Conservation (phyloP, 2,797 vertebrate species). For the Neostethus bicornis region DNA sequence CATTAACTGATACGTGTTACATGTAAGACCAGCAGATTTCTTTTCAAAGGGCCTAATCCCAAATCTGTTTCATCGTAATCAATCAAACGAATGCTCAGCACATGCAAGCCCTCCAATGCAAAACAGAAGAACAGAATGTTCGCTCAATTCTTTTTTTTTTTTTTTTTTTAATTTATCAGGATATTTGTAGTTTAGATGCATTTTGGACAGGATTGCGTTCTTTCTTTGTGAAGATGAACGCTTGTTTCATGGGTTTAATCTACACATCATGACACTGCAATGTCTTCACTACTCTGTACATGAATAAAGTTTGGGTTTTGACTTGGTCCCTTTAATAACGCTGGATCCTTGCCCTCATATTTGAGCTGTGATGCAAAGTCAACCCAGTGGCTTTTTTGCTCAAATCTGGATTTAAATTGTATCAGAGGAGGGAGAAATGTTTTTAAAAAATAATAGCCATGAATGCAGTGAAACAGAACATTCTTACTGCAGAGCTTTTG, state of each 20-base stretch:
- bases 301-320: conserved; percentile 50
- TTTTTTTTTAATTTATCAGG: conserved; percentile 46
- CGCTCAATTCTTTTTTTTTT: conserved; percentile 49
- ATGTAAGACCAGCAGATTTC: conserved; percentile 23
- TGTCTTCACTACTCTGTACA: conserved; percentile 51
- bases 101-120: conserved; percentile 34
- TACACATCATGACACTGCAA: conserved; percentile 38
- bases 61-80: conserved; percentile 51
- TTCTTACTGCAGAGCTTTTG: conserved; percentile 67
- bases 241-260: conserved; percentile 33
- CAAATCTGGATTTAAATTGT: conserved; percentile 65
- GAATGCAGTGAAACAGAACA: conserved; percentile 61
- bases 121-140: conserved; percentile 48
- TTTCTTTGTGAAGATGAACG: conserved; percentile 39
- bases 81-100: conserved; percentile 42
- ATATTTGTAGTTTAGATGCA: conserved; percentile 41
- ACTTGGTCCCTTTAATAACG: conserved; percentile 52
- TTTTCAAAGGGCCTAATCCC: conserved; percentile 26
- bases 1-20: conserved; percentile 29
- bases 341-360: conserved; percentile 60
- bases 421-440: conserved; percentile 64
- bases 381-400: conserved; percentile 58
- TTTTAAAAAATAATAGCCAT: conserved; percentile 66
- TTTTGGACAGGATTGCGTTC: conserved; percentile 33
- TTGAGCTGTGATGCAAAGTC: conserved; percentile 65